Conservation (phyloP, 2,797 vertebrate genomes). For the Zenarchopterus dispar region DNA sequence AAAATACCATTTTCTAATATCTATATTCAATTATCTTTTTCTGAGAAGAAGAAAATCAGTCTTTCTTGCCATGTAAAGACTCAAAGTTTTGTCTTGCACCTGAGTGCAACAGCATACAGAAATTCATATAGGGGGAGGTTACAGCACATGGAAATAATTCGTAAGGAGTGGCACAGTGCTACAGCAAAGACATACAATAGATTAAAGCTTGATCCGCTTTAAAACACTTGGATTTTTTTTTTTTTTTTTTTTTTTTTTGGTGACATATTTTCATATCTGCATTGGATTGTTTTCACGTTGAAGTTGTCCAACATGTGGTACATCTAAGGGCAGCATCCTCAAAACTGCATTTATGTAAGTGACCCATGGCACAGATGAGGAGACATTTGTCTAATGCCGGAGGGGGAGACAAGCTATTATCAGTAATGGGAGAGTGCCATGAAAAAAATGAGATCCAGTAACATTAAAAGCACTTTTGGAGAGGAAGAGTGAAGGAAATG, state of each 20-base stretch:
- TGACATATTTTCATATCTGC: slow-evolving; percentile 45
- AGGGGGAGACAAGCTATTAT: slow-evolving; percentile 54
- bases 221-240: slow-evolving; percentile 12
- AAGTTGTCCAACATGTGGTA: slow-evolving; percentile 38
- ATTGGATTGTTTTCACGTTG: slow-evolving; percentile 37
- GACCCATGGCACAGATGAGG: slow-evolving; percentile 57
- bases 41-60: slow-evolving; percentile 35
- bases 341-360: slow-evolving; percentile 59
- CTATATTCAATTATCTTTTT: slow-evolving; percentile 17
- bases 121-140: slow-evolving; percentile 1
- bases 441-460: slow-evolving; percentile 42
- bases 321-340: slow-evolving; percentile 51
- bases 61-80: slow-evolving; percentile 25
- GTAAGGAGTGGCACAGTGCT: slow-evolving; percentile 21
- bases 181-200: slow-evolving; percentile 16
- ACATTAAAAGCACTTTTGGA: slow-evolving; percentile 57
- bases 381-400: slow-evolving; percentile 67
- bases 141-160: slow-evolving; percentile 34
- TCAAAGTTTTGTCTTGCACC: no score
- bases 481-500: slow-evolving; percentile 50
- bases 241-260: slow-evolving; percentile 7
- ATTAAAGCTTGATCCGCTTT: slow-evolving; percentile 53
- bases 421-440: slow-evolving; percentile 34
- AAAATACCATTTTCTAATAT: not conserved
- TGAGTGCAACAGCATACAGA: no score